A percentile compares a stretch with the other conserved stretches of the same genome.
phyloP scores from a whole-genome alignment of 2,797 vertebrate species.

The Mionectes olivaceus region DNA sequence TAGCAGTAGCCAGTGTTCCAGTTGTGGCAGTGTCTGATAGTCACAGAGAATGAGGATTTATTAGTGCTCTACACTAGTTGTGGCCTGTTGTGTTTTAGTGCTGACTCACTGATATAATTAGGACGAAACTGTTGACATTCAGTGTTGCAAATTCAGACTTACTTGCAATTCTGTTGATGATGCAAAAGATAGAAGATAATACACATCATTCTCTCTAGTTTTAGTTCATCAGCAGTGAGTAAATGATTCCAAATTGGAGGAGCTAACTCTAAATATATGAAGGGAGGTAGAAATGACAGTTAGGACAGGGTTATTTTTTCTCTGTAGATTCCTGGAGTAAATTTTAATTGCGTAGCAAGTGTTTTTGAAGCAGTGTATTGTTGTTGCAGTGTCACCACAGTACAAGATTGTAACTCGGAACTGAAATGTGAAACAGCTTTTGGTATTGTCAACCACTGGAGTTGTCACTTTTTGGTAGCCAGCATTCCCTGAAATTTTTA shows the following conservation, averaged over 20 bases:
- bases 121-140: not conserved
- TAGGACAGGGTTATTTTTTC: not conserved
- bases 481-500: not conserved
- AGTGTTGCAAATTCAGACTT: not conserved
- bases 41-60: constrained; percentile 18
- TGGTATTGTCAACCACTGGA: not conserved
- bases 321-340: not conserved
- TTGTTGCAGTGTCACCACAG: not conserved
- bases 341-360: not conserved
- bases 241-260: not conserved
- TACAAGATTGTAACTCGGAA: not conserved
- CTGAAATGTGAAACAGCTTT: not conserved
- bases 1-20: not conserved
- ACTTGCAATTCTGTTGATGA: not conserved
- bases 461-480: not conserved
- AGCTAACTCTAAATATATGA: not conserved
- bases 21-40: not conserved
- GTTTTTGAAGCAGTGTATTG: not conserved
- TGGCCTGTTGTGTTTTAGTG: not conserved
- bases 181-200: not conserved
- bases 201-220: not conserved
- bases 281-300: not conserved
- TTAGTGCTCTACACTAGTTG: not conserved
- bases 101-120: constrained; percentile 25
- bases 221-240: not conserved